A percentile compares a stretch with the other conserved stretches of the same genome.
These are phyloP conservation scores for Cryptoprocta ferox DNA, from an alignment of 2,797 vertebrate genomes.

Conservation along the genomic window DNA sequence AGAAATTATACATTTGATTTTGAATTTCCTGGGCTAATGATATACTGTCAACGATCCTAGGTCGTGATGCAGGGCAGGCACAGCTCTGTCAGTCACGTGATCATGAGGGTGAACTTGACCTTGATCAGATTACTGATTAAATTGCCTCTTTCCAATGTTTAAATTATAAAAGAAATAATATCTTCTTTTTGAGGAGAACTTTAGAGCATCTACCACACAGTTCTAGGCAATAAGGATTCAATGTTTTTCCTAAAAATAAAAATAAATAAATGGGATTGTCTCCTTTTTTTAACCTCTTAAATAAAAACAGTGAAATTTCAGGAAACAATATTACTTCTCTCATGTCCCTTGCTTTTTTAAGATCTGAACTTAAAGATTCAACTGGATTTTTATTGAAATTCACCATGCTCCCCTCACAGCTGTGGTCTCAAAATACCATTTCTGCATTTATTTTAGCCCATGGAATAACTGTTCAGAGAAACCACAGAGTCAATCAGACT, in stretches of 20 bases:
- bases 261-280: neutral
- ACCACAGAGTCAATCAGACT: conserved; percentile 80
- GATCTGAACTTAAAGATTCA: conserved; percentile 48
- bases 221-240: neutral
- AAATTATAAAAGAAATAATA: neutral
- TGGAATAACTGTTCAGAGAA: conserved; percentile 72
- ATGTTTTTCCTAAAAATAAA: conserved; percentile 6
- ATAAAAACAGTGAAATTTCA: conserved; percentile 38
- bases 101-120: neutral
- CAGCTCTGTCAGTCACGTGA: neutral
- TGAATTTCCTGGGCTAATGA: neutral
- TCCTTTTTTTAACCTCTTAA: conserved; percentile 14
- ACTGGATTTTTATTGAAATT: conserved; percentile 71
- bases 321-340: conserved; percentile 28
- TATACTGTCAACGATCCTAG: neutral
- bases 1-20: neutral
- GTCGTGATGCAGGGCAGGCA: neutral
- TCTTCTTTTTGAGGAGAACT: neutral
- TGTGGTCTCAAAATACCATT: conserved; percentile 74
- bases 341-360: conserved; percentile 21
- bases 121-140: neutral
- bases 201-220: neutral
- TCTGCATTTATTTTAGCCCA: conserved; percentile 75
- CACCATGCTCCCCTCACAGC: conserved; percentile 57
- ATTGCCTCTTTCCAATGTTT: neutral